A percentile compares a stretch with the other conserved stretches of the same genome.
These are phyloP conservation scores for Platyrinchus mystaceus DNA, from an alignment of 2,797 vertebrate genomes.

Conservation along the genomic window DNA sequence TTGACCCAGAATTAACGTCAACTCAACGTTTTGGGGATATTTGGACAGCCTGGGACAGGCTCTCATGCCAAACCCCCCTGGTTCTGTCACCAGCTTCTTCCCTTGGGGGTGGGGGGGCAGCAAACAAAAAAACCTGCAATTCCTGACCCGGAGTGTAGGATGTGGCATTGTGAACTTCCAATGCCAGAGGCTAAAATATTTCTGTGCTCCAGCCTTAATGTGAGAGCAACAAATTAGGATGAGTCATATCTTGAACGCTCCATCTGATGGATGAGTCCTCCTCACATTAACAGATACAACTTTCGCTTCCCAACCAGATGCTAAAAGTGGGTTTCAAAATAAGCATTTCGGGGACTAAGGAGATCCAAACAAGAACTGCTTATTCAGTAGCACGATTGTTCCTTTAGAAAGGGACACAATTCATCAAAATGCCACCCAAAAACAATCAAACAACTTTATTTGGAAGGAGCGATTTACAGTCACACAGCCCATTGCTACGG, in stretches of 20 bases:
- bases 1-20: conserved; percentile 18
- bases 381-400: conserved; percentile 11
- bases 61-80: neutral
- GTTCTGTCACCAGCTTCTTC: neutral
- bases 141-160: conserved; percentile 64
- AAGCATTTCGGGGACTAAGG: conserved; percentile 24
- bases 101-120: neutral
- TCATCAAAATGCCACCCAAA: conserved; percentile 31
- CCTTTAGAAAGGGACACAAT: conserved; percentile 20
- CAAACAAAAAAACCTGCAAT: conserved; percentile 55
- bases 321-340: conserved; percentile 50
- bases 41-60: neutral
- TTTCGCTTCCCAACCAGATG: conserved; percentile 70
- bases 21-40: conserved; percentile 34
- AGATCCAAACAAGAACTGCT: conserved; percentile 20
- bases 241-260: conserved; percentile 78
- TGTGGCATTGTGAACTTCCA: conserved; percentile 70
- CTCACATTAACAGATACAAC: conserved; percentile 70
- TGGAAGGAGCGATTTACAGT: conserved; percentile 16
- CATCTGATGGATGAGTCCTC: conserved; percentile 73
- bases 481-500: neutral
- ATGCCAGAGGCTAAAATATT: conserved; percentile 79
- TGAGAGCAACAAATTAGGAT: conserved; percentile 78
- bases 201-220: conserved; percentile 69
- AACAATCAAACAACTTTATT: conserved; percentile 48